A percentile compares a stretch with the other conserved stretches of the same genome.
Evolutionary conservation across 2,797 vertebrate species (phyloP).

Genomic region (Rhinella marina): DNA sequence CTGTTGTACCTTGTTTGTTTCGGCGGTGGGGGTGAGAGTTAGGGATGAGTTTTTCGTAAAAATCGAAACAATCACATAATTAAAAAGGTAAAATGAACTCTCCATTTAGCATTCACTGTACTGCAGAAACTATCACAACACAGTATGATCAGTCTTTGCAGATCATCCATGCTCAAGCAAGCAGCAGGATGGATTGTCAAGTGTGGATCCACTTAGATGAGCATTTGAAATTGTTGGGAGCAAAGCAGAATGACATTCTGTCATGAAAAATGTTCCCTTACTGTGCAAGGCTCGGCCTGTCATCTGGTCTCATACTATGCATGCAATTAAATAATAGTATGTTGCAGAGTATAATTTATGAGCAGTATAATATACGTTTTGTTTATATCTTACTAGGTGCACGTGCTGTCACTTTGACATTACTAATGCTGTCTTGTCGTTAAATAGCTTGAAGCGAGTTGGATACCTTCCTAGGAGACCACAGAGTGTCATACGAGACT

Average conservation of each 20-base stretch:
- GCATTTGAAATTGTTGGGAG: slow-evolving; percentile 57
- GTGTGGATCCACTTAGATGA: slow-evolving; percentile 65
- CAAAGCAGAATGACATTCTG: slow-evolving; percentile 52
- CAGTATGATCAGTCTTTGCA: slow-evolving; percentile 30
- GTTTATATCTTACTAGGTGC: background rate
- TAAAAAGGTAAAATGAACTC: background rate
- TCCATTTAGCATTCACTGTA: background rate
- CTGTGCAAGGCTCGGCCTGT: background rate
- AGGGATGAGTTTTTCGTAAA: no score
- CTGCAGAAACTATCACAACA: background rate
- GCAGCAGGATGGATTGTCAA: slow-evolving; percentile 64
- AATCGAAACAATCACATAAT: no score
- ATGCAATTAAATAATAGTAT: background rate
- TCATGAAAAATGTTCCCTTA: slow-evolving; percentile 12
- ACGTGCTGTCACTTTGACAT: no score
- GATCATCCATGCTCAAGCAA: slow-evolving; percentile 62
- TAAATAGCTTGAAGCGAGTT: no score
- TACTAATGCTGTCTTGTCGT: no score
- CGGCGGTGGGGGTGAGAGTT: no score
- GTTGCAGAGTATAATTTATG: no score
- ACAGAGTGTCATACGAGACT: no score
- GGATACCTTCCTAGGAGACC: no score
- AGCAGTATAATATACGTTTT: no score
- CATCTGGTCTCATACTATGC: no score
- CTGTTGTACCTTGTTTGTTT: no score